Evolutionary conservation across 2,797 vertebrate genomes (phyloP), one percentile per base, ranked within the genome.

Genomic region (Myiotriccus ornatus): DNA sequence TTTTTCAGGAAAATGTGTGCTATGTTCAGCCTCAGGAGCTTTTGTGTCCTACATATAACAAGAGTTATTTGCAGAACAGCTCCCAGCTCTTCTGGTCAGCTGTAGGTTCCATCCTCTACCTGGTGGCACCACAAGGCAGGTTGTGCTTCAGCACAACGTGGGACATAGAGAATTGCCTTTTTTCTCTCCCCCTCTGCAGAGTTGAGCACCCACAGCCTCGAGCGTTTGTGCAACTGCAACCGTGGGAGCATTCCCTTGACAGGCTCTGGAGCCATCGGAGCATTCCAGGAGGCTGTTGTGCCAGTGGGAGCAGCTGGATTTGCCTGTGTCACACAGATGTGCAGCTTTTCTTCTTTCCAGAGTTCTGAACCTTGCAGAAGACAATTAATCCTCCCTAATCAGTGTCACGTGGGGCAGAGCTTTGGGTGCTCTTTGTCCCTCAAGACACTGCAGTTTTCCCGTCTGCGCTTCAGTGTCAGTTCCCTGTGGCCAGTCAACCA

Each of bases 191-290:
- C 32, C 14, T 52, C 28, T 71, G 56, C 71, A 55, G 39, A 43
- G 44, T 32, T 12, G 39, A 87, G 60, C 35, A 39, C n/a, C 27
- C 1, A 0, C 39, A 57, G 19, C 69, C 57, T 37, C 0, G 0
- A 62, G 57, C 30, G 24, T 81, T 80, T 68, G 55, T 86, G 70
- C 41, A 75, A 0, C 34, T 57, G 53, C 27, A 3, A 43, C 55
- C 10, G 9, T 59, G 62, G 60, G 55, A 81, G 23, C 34, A 2
- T 68, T 89, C 44, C 27, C 65, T 74, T 30, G 28, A 24, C 73
- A 60, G 53, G 80, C 62, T 70, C 65, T 0, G 0, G 24, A 44
- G 43, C 7, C 9, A 53, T 6, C 0, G 0, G 10, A 25, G 69
- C 4, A 0, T 56, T 90, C 71, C 6, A 15, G 62, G 74, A 93